Base-by-base conservation (phyloP, 1,140 invertebrate species). In the Harlomillsia oculata region DNA sequence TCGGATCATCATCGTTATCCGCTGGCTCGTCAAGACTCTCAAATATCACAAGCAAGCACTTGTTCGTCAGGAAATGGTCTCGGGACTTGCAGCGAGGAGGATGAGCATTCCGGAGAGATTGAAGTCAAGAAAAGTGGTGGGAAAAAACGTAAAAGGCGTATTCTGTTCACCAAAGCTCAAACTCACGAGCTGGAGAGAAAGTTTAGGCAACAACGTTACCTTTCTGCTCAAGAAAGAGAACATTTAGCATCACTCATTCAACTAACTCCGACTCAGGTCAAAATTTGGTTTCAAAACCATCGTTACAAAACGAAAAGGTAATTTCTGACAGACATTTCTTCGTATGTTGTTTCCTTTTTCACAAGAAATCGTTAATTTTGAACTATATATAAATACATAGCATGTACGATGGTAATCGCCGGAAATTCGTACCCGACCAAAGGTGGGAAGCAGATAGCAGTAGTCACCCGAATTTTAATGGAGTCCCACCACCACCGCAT, bases 131-230 rank as follows among this genome's bases (percentile, higher is more conserved):
- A 52, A 23, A 52, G 48, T 26, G 25, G 44, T 23, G 50, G 57
- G 57, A 94, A 96, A 72, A 97, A 97, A 69, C 78, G 96, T 29
- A 99, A 99, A 73, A 80, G 96, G 37, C 80, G 97, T 0, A 94
- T 99, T 0, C 76, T 99, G 0, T 99, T 99, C 70, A 97, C 93
- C n/a, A 97, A 99, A 73, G 84, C 89, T 0, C 96, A 99, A 72
- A 97, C 94, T 0, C 95, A 87, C 70, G 93, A 97, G 34, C 21
- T 63, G 14, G 94, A 98, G 69, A 77, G 93, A 67, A 78, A 93
- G 41, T 98, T 99, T 72, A 81, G 92, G 25, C 90, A 96, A 69
- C 94, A 97, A 71, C 78, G 91, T 43, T 98, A 98, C 70, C 75
- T 99, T 6, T 96, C 89, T 13, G 94, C 94, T 0, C 90, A 91